phyloP scores from a whole-genome alignment of 2,888 invertebrate genomes.

The Prenolepis imparis region DNA sequence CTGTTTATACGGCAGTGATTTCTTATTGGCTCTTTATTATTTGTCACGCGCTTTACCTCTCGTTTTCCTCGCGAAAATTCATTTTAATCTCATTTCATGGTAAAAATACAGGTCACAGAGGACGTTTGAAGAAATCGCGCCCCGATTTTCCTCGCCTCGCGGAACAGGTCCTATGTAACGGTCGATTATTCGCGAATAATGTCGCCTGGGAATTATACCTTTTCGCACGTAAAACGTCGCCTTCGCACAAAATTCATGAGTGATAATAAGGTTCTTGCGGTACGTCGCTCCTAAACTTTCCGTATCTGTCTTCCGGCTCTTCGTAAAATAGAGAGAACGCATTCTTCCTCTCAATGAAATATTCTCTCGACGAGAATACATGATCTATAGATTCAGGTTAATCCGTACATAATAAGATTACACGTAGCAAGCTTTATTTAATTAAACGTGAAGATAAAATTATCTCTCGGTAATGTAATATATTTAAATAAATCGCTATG shows the following conservation, averaged over 20 bases:
- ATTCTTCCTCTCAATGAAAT: neutral
- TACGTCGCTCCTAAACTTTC: neutral
- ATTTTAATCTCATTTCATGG: conserved; percentile 24
- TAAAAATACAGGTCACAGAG: neutral
- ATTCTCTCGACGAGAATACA: neutral
- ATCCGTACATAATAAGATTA: neutral
- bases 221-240: conserved; percentile 15
- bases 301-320: neutral
- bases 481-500: conserved; percentile 13
- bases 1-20: conserved; percentile 24
- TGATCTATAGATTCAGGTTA: neutral
- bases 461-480: conserved; percentile 3
- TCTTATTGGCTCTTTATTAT: conserved; percentile 23
- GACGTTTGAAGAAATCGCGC: conserved; percentile 30
- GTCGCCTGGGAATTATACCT: conserved; percentile 22
- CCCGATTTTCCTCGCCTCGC: conserved; percentile 3
- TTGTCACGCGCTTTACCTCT: neutral
- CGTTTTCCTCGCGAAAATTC: conserved; percentile 1
- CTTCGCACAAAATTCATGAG: conserved; percentile 10
- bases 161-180: neutral
- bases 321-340: conserved; percentile 7
- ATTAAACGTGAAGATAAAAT: neutral
- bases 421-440: neutral
- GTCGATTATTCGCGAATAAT: conserved; percentile 38
- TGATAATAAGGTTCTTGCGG: conserved; percentile 31